Evolutionary conservation across 2,113 vertebrate species (phyloP).

Genomic region (Apistogramma diplotaenia): DNA sequence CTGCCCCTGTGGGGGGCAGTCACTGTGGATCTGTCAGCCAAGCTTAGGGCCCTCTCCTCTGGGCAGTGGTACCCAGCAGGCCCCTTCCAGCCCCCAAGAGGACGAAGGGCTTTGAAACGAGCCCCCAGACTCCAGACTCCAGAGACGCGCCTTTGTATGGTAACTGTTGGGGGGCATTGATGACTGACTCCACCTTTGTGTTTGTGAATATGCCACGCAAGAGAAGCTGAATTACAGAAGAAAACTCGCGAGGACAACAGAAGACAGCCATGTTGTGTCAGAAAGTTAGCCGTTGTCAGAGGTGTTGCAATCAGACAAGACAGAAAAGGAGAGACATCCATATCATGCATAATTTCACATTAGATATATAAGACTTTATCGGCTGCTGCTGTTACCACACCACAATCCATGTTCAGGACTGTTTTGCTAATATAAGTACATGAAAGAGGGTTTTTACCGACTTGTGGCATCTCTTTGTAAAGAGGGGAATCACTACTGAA

Average conservation of each 20-base stretch:
- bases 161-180: slow-evolving; percentile 57
- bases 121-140: slow-evolving; percentile 59
- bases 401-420: not conserved
- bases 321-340: not conserved
- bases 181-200: slow-evolving; percentile 73
- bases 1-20: slow-evolving; percentile 66
- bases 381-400: not conserved
- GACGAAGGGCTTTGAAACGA: slow-evolving; percentile 68
- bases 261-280: slow-evolving; percentile 47
- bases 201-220: slow-evolving; percentile 62
- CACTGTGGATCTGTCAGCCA: slow-evolving; percentile 70
- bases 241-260: slow-evolving; percentile 32
- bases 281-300: slow-evolving; percentile 41
- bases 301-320: not conserved
- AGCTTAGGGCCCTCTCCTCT: slow-evolving; percentile 68
- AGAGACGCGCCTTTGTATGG: slow-evolving; percentile 63
- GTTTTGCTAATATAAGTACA: not conserved
- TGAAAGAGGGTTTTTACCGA: not conserved
- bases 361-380: not conserved
- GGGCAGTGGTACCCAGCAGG: slow-evolving; percentile 69
- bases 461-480: not conserved
- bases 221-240: slow-evolving; percentile 53
- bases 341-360: not conserved
- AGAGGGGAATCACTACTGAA: not conserved
- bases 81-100: slow-evolving; percentile 45